Percentiles rank a stretch among this genome's conserved stretches.
phyloP scores from a whole-genome alignment of 2,113 vertebrate species.

The Phylloscopus trochiloides region DNA sequence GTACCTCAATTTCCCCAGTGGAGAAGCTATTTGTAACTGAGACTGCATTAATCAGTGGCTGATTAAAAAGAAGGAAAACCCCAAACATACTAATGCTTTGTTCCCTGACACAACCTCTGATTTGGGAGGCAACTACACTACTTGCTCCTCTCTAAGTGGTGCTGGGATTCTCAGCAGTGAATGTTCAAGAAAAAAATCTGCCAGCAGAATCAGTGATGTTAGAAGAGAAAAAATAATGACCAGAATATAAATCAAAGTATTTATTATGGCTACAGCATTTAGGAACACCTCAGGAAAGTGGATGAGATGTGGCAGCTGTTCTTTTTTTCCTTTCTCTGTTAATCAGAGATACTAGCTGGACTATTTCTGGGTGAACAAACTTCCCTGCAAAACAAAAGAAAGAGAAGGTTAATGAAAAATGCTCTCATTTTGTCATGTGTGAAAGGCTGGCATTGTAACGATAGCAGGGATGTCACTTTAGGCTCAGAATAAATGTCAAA shows the following conservation, averaged over 20 bases:
- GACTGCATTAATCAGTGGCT: neutral
- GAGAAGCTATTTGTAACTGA: neutral
- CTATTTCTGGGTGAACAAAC: conserved; percentile 90
- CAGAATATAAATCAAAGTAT: conserved; percentile 19
- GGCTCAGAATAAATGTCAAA: neutral
- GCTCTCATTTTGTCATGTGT: neutral
- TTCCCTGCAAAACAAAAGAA: conserved; percentile 79
- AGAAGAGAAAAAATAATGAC: neutral
- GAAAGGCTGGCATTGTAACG: neutral
- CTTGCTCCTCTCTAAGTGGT: neutral
- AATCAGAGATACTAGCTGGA: conserved; percentile 83
- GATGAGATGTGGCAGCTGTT: conserved; percentile 24
- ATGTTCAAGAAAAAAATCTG: neutral
- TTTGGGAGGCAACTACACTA: neutral
- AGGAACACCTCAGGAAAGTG: conserved; percentile 26
- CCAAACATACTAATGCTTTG: neutral
- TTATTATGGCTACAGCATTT: neutral
- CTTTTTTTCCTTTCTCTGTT: conserved; percentile 79
- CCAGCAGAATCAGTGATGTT: neutral
- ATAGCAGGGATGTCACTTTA: neutral
- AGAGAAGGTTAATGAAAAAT: neutral
- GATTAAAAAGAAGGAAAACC: neutral
- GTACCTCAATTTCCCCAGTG: neutral
- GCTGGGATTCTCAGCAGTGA: neutral
- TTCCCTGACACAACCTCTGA: neutral